These are phyloP conservation scores for Atta cephalotes DNA, from an alignment of 1,140 invertebrate species.

Conservation along the genomic window DNA sequence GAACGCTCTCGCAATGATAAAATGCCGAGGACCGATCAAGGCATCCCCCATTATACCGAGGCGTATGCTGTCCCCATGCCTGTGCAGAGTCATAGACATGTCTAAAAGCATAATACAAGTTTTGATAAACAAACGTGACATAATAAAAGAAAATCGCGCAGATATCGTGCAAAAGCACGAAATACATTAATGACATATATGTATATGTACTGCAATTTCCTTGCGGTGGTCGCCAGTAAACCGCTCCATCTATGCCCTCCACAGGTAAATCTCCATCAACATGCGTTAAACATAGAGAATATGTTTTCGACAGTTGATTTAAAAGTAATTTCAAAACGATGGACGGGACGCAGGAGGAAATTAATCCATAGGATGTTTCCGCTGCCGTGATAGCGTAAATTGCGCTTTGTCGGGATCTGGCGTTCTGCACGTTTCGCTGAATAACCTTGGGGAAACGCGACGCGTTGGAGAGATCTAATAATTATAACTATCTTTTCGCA, in stretches of 20 bases:
- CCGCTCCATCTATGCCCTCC: slow-evolving; percentile 88
- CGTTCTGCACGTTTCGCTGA: slow-evolving; percentile 87
- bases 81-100: slow-evolving; percentile 92
- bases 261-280: slow-evolving; percentile 90
- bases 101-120: slow-evolving; percentile 84
- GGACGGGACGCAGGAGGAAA: slow-evolving; percentile 90
- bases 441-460: slow-evolving; percentile 75
- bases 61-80: slow-evolving; percentile 89
- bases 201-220: slow-evolving; percentile 91
- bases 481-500: too few relatives aligned
- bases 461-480: slow-evolving; percentile 7
- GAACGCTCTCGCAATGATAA: slow-evolving; percentile 86
- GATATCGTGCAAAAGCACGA: background rate
- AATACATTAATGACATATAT: slow-evolving; percentile 40
- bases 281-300: slow-evolving; percentile 91
- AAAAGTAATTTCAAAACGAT: slow-evolving; percentile 89
- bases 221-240: slow-evolving; percentile 93
- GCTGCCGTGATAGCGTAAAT: slow-evolving; percentile 90
- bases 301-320: slow-evolving; percentile 90
- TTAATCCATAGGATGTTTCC: slow-evolving; percentile 89
- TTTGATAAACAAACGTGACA: background rate
- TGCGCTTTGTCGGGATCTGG: slow-evolving; percentile 88
- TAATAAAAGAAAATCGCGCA: background rate
- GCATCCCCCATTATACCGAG: slow-evolving; percentile 92
- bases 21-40: slow-evolving; percentile 88